Evolutionary conservation across 2,888 invertebrate species (phyloP).

Genomic region (Cephus runcator): DNA sequence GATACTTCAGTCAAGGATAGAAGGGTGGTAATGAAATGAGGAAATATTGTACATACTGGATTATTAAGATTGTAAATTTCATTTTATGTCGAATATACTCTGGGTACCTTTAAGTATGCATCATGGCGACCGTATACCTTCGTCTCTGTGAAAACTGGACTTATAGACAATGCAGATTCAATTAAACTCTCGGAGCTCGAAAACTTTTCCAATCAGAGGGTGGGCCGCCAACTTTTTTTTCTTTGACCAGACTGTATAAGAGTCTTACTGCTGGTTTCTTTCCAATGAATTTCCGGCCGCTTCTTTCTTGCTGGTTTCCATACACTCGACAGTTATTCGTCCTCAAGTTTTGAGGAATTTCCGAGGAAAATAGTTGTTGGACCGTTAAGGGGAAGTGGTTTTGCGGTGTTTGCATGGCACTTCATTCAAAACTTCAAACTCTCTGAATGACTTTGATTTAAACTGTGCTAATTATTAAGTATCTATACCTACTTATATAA

Average conservation of each 20-base stretch:
- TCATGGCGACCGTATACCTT: not conserved
- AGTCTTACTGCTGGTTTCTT: slow-evolving; percentile 20
- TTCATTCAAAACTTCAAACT: not conserved
- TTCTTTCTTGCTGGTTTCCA: not conserved
- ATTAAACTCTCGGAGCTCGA: slow-evolving; percentile 46
- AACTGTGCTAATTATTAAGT: not conserved
- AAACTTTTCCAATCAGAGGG: slow-evolving; percentile 59
- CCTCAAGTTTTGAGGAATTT: not conserved
- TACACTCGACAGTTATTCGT: not conserved
- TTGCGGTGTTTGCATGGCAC: not conserved
- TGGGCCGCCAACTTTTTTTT: slow-evolving; percentile 28
- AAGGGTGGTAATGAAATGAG: not conserved
- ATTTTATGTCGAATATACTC: not conserved
- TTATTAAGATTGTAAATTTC: not conserved
- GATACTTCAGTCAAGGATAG: not conserved
- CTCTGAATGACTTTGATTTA: not conserved
- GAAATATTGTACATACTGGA: not conserved
- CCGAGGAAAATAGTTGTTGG: not conserved
- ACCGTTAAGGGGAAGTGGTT: not conserved
- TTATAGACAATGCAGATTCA: slow-evolving; percentile 51
- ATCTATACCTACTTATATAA: not conserved
- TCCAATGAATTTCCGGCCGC: slow-evolving; percentile 23
- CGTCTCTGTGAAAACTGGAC: not conserved
- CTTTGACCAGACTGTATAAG: slow-evolving; percentile 15
- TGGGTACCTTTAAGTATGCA: slow-evolving; percentile 2